Evolutionary conservation across 2,888 invertebrate genomes (phyloP), one percentile per base, ranked within the genome.

Genomic region (Galeopsomyia nigrocyanea): DNA sequence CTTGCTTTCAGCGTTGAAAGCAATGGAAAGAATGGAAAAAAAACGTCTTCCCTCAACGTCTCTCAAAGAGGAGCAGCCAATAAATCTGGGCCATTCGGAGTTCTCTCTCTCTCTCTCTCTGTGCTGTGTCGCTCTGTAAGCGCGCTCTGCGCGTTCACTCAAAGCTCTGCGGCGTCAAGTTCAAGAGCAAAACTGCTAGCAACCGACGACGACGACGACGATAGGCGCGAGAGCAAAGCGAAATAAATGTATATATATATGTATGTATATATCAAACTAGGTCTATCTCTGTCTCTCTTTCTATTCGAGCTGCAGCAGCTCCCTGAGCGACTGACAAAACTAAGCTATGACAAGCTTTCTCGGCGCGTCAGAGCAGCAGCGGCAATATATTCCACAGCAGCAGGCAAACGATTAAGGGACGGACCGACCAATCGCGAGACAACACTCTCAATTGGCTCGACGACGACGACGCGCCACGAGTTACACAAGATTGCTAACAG

Each of bases 361-460:
- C 39, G 39, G 7, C 7, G 39, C 39, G 39, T 10, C 1, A 68
- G 65, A n/a, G 21, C 62, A 10, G 46, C 9, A 13, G 21, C 66
- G 49, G 3, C n/a, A n/a, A n/a, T n/a, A n/a, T n/a, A n/a, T n/a
- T n/a, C n/a, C n/a, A n/a, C 9, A 13, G 21, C 66, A 39, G 3
- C 16, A 75, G 76, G 78, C 26, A 3, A 39, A 39, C 39, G 80
- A 82, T 84, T 83, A 84, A 84, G 79, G 80, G 80, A 7, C 39
- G 26, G 26, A 80, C 80, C 80, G 78, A 75, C 84, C 84, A 84
- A 84, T 84, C 74, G 77, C 77, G 77, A 77, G 63, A 19, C 46
- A 70, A 73, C 74, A 73, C 78, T 80, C 78, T 82, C 84, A 84
- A 84, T 84, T 84, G 81, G 78, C 81, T 83, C 82, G 82, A 78